Evolutionary conservation across 2,888 invertebrate species (phyloP).

Genomic region (Tortricodes alternella): DNA sequence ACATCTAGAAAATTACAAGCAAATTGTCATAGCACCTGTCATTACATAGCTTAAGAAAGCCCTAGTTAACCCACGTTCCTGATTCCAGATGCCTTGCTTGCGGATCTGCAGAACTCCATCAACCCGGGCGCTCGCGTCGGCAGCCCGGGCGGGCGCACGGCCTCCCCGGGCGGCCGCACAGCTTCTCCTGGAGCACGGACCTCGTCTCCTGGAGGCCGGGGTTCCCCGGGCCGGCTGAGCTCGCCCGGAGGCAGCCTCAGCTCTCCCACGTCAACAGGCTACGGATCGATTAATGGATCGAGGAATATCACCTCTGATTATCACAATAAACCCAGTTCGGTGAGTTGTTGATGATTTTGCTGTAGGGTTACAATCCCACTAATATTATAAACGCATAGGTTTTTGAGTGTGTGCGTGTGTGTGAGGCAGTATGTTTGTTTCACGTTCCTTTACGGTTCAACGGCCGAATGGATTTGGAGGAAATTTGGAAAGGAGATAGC

Average conservation of each 20-base stretch:
- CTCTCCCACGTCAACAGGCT: conserved; percentile 84
- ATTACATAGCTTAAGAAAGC: too few species aligned
- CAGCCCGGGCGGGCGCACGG: conserved; percentile 62
- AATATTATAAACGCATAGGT: too few species aligned
- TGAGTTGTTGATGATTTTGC: conserved; percentile 75
- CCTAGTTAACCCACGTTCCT: conserved; percentile 33
- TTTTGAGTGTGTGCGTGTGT: too few species aligned
- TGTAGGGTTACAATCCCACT: too few species aligned
- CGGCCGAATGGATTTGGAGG: too few species aligned
- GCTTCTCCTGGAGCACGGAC: conserved; percentile 64
- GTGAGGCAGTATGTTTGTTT: too few species aligned
- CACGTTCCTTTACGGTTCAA: too few species aligned
- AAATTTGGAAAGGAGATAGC: too few species aligned
- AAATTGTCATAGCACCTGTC: too few species aligned
- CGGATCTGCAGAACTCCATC: conserved; percentile 97
- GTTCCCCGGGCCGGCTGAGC: conserved; percentile 81
- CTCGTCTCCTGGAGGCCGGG: conserved; percentile 59
- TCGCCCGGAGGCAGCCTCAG: conserved; percentile 75
- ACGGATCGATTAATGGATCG: conserved; percentile 90
- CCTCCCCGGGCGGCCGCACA: conserved; percentile 80
- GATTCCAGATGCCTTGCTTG: conserved; percentile 95
- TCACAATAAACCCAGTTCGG: conserved; percentile 82
- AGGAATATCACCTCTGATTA: conserved; percentile 77
- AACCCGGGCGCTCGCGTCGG: conserved; percentile 83
- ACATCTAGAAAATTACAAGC: too few species aligned